phyloP scores from a whole-genome alignment of 2,797 vertebrate genomes.

The Strix occidentalis region DNA sequence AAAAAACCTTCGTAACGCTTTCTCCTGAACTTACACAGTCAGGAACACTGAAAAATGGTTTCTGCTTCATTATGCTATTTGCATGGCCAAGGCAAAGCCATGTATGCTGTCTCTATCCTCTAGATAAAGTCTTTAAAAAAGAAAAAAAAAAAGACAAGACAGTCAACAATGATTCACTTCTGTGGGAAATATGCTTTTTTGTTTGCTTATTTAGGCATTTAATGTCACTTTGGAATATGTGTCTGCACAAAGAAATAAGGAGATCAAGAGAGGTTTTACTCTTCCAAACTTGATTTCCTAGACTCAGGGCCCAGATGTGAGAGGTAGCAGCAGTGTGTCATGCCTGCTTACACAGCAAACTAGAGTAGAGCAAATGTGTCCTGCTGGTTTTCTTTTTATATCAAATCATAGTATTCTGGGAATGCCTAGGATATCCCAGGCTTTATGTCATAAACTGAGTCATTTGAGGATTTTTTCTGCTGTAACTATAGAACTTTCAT shows the following conservation, averaged over 20 bases:
- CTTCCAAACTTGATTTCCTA: neutral
- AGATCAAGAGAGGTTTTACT: neutral
- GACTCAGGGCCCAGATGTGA: neutral
- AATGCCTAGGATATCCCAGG: neutral
- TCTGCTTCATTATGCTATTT: neutral
- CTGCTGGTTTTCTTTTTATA: neutral
- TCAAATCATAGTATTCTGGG: neutral
- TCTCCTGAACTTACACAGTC: neutral
- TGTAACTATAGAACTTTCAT: neutral
- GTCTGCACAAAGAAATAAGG: neutral
- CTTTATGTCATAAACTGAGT: slow-evolving; percentile 24
- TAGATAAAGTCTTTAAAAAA: neutral
- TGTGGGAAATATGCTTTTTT: neutral
- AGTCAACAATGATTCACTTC: neutral
- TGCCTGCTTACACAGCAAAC: neutral
- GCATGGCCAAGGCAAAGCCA: neutral
- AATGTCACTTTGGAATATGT: neutral
- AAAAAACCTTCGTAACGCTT: neutral
- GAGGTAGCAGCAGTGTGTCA: neutral
- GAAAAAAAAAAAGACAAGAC: neutral
- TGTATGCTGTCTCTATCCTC: neutral
- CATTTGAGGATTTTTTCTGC: neutral
- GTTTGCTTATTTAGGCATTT: neutral
- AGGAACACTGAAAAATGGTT: neutral
- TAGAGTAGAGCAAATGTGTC: neutral